Evolutionary conservation across 2,888 invertebrate species (phyloP).

Genomic region (Ametastegia equiseti): DNA sequence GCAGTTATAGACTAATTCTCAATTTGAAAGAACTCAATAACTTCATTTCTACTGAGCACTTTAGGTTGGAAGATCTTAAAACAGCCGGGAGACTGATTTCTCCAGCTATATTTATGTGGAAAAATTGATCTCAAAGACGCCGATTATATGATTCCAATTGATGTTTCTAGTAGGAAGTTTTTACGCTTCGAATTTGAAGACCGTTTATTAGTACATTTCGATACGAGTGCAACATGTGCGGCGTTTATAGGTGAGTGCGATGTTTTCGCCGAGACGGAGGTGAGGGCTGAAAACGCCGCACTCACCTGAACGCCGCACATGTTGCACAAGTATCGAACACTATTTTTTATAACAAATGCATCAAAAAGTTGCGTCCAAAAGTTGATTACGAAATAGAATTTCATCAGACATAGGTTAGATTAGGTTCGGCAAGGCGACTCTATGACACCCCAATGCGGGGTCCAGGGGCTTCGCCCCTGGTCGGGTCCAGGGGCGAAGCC

Average conservation of each 20-base stretch:
- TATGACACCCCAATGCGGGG: too few relatives aligned
- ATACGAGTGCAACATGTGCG: neutral
- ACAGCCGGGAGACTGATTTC: too few relatives aligned
- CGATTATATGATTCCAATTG: neutral
- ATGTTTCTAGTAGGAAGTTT: neutral
- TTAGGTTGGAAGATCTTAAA: constrained; percentile 51
- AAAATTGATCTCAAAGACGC: neutral
- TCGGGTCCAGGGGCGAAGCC: too few relatives aligned
- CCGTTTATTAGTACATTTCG: neutral
- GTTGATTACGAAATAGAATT: too few relatives aligned
- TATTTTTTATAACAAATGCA: neutral
- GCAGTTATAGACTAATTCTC: constrained; percentile 47
- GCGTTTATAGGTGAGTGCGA: neutral
- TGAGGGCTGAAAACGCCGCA: neutral
- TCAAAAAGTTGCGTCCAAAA: neutral
- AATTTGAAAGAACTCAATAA: constrained; percentile 53
- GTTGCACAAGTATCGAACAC: neutral
- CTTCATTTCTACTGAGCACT: constrained; percentile 47
- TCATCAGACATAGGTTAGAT: too few relatives aligned
- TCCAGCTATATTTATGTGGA: too few relatives aligned
- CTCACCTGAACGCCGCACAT: neutral
- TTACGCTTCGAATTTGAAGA: neutral
- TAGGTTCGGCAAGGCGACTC: too few relatives aligned
- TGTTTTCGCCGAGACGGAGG: neutral
- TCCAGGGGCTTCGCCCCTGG: too few relatives aligned